Conservation (phyloP, 2,888 invertebrate species). For the Heteromurus nitidus region DNA sequence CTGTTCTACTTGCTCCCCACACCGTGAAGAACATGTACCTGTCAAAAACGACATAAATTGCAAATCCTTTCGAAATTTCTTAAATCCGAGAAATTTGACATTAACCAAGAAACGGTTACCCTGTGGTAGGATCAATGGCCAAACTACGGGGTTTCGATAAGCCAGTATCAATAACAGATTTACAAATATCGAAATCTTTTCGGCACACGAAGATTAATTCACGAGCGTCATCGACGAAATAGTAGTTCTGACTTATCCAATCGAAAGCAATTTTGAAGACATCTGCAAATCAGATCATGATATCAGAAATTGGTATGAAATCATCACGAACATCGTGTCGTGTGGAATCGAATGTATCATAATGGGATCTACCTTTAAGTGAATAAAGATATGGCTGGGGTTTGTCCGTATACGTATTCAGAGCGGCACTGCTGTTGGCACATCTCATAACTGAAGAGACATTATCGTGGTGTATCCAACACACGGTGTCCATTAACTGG, state of each 20-base stretch:
- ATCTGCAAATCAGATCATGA: constrained; percentile 77
- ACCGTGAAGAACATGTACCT: constrained; percentile 85
- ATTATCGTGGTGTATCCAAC: constrained; percentile 82
- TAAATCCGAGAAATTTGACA: neutral
- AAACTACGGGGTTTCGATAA: constrained; percentile 84
- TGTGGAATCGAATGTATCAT: neutral
- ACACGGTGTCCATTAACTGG: constrained; percentile 82
- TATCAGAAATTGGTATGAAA: neutral
- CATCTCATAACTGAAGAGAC: constrained; percentile 81
- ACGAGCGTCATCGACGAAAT: constrained; percentile 83
- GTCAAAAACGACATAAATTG: too few relatives aligned
- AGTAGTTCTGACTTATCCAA: constrained; percentile 92
- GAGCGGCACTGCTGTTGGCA: constrained; percentile 81
- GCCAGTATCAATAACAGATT: constrained; percentile 82
- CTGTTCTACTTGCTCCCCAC: constrained; percentile 82
- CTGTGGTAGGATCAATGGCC: constrained; percentile 86
- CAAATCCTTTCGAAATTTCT: too few relatives aligned
- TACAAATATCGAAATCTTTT: constrained; percentile 80
- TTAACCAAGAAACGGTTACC: constrained; percentile 76
- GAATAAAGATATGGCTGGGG: constrained; percentile 81
- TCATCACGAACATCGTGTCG: neutral
- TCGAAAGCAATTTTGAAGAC: constrained; percentile 86
- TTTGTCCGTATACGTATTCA: constrained; percentile 79
- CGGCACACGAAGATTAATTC: constrained; percentile 85
- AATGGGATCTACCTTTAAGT: constrained; percentile 78